Percentiles rank a stretch among this genome's conserved stretches.
Evolutionary conservation across 2,888 invertebrate species (phyloP).

Genomic region (Tiphia femorata): DNA sequence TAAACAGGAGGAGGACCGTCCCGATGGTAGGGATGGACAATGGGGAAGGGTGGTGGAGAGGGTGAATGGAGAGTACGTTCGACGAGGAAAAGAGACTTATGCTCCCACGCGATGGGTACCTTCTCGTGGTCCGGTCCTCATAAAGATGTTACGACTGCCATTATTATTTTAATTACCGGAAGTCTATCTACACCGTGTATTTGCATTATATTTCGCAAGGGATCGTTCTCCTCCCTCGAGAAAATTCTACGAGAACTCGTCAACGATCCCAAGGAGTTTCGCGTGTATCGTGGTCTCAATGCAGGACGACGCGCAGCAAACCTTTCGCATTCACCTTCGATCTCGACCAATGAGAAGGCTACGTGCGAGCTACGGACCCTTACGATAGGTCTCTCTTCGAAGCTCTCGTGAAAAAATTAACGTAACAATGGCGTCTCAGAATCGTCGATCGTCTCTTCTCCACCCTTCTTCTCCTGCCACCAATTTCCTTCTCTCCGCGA

Average conservation of each 20-base stretch:
- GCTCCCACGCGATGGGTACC: constrained; percentile 9
- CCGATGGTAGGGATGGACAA: no score
- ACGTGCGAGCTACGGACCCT: no score
- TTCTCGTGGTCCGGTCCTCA: background rate
- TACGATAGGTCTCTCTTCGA: no score
- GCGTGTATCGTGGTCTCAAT: no score
- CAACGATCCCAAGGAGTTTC: no score
- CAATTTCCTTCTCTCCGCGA: no score
- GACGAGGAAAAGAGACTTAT: constrained; percentile 22
- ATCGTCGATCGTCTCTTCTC: background rate
- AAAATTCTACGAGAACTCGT: no score
- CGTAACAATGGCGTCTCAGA: no score
- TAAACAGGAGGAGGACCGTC: constrained; percentile 37
- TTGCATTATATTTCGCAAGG: constrained; percentile 17
- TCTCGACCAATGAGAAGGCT: no score
- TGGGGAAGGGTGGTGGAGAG: constrained; percentile 5
- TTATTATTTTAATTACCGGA: constrained; percentile 43
- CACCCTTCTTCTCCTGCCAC: background rate
- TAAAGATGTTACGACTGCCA: constrained; percentile 19
- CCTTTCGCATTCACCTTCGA: no score
- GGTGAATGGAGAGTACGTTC: background rate
- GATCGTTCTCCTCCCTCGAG: background rate
- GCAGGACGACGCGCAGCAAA: no score
- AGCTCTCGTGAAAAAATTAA: no score
- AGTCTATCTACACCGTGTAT: constrained; percentile 15